Conservation (phyloP, 2,888 invertebrate genomes). For the Stramonita haemastoma region DNA sequence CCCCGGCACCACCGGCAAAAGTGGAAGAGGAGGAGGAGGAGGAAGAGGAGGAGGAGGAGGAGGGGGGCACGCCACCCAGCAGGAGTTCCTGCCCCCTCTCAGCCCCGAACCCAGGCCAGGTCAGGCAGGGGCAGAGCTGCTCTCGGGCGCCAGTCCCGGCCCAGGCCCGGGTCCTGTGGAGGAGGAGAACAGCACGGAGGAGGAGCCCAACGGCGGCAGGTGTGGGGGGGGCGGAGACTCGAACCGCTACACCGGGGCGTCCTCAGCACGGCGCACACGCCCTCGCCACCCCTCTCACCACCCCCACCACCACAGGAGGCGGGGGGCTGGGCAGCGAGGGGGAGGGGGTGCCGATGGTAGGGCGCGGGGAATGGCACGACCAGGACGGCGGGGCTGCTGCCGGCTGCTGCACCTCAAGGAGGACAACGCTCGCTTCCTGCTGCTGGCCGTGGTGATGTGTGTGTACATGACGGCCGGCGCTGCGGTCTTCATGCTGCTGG, state of each 20-base stretch:
- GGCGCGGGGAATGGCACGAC: slow-evolving; percentile 48
- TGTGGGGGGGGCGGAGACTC: background rate
- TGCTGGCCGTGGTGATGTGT: slow-evolving; percentile 81
- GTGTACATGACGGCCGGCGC: slow-evolving; percentile 83
- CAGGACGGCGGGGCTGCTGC: slow-evolving; percentile 75
- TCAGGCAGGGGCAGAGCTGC: background rate
- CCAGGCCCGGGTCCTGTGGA: slow-evolving; percentile 3
- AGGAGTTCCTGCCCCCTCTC: background rate
- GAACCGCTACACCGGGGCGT: background rate
- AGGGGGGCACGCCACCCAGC: background rate
- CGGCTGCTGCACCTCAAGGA: slow-evolving; percentile 80
- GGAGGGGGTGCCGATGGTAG: background rate
- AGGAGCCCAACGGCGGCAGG: background rate
- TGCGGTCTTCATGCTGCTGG: slow-evolving; percentile 81
- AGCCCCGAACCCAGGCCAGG: background rate
- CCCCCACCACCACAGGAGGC: too few relatives aligned
- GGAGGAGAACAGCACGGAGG: background rate
- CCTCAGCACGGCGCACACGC: background rate
- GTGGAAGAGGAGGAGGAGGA: background rate
- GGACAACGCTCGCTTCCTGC: slow-evolving; percentile 83
- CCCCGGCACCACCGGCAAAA: background rate
- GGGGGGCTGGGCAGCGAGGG: background rate
- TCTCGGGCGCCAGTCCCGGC: background rate
- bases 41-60: slow-evolving; percentile 1
- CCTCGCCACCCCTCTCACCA: background rate